Conservation (phyloP, 2,797 vertebrate species). For the Sylvia borin region DNA sequence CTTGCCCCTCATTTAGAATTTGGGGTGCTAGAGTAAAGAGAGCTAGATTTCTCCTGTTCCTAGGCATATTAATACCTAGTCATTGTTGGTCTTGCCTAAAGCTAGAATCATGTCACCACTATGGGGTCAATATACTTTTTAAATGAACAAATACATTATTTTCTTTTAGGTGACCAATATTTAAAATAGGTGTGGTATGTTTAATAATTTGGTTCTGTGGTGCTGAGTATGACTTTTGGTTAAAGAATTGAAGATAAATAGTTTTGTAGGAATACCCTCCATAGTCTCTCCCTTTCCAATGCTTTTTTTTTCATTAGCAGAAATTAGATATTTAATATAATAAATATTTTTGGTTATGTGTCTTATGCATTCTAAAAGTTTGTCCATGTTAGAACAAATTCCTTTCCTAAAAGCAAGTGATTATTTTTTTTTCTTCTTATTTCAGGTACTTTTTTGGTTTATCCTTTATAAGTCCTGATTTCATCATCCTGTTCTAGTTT, state of each 20-base stretch:
- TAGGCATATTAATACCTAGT: not conserved
- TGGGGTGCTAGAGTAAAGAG: not conserved
- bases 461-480: not conserved
- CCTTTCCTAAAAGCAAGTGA: not conserved
- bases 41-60: not conserved
- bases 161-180: too few relatives aligned
- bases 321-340: not conserved
- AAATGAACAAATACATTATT: not conserved
- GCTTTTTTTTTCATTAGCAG: not conserved
- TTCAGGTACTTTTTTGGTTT: not conserved
- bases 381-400: not conserved
- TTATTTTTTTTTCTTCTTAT: not conserved
- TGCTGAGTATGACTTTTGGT: not conserved
- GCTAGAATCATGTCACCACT: not conserved
- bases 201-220: not conserved
- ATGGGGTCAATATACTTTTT: not conserved
- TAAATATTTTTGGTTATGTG: not conserved
- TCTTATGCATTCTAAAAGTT: not conserved
- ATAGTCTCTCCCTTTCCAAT: not conserved
- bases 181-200: not conserved
- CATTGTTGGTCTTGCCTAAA: not conserved
- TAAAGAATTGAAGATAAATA: not conserved
- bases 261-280: not conserved
- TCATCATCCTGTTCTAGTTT: not conserved
- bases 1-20: not conserved